Evolutionary conservation across 2,113 vertebrate genomes (phyloP).

Genomic region (Henicopernis longicauda): DNA sequence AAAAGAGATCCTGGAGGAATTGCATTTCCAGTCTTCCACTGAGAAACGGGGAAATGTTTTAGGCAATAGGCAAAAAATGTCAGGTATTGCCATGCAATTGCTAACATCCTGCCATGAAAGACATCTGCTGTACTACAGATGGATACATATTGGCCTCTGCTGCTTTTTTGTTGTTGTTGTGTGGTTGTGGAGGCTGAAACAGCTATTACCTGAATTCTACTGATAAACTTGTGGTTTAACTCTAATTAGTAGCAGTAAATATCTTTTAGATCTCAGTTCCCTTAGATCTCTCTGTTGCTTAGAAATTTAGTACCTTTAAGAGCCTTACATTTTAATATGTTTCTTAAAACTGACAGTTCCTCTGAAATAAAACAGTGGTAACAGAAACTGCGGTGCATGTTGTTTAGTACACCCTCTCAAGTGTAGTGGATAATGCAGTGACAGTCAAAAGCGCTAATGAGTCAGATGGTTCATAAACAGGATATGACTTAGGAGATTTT

Average conservation of each 20-base stretch:
- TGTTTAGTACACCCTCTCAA: not conserved
- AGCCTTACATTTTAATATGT: not conserved
- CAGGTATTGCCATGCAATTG: not conserved
- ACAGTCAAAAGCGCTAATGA: not conserved
- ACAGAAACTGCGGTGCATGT: not conserved
- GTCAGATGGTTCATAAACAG: not conserved
- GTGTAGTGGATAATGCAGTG: not conserved
- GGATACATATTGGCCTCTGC: not conserved
- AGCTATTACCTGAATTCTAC: not conserved
- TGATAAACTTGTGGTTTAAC: not conserved
- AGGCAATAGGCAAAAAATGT: not conserved
- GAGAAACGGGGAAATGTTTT: not conserved
- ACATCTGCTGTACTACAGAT: not conserved
- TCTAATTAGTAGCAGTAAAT: not conserved
- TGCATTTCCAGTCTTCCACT: not conserved
- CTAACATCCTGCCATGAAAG: not conserved
- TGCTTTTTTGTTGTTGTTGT: not conserved
- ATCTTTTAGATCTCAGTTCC: not conserved
- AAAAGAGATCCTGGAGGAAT: not conserved
- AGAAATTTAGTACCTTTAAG: not conserved
- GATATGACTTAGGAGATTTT: rapidly evolving
- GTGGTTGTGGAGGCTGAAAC: not conserved
- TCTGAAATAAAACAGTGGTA: not conserved
- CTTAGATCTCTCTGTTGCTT: not conserved
- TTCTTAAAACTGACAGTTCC: not conserved